Conservation (phyloP, 2,113 vertebrate species). For the Dipodomys spectabilis region DNA sequence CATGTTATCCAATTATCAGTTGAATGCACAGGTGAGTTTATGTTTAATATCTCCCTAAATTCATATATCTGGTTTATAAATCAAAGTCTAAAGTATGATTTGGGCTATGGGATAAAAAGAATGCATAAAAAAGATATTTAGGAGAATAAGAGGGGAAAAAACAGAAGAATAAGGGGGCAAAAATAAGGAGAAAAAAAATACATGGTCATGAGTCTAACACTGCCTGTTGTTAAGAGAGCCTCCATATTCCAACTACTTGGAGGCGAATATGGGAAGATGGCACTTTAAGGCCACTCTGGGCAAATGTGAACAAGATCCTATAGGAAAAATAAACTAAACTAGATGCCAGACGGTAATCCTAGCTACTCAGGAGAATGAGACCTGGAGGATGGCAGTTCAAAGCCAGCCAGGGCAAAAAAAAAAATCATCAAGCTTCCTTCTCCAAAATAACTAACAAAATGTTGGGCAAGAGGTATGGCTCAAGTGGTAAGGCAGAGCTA, state of each 20-base stretch:
- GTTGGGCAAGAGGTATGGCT: no score
- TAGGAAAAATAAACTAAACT: no score
- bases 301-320: no score
- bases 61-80: background rate
- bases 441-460: no score
- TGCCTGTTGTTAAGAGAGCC: background rate
- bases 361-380: no score
- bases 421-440: no score
- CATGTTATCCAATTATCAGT: background rate
- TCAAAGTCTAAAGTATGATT: background rate
- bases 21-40: background rate
- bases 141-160: background rate
- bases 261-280: no score
- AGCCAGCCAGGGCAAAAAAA: no score
- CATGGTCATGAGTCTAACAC: background rate
- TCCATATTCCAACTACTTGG: no score
- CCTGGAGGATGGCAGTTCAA: no score
- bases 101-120: background rate
- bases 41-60: background rate
- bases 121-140: background rate
- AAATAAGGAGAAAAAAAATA: background rate
- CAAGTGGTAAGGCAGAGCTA: background rate
- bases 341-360: no score
- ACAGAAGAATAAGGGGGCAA: background rate
- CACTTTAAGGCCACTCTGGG: no score